Evolutionary conservation across 2,888 invertebrate genomes (phyloP).

Genomic region (Norana najaformis): DNA sequence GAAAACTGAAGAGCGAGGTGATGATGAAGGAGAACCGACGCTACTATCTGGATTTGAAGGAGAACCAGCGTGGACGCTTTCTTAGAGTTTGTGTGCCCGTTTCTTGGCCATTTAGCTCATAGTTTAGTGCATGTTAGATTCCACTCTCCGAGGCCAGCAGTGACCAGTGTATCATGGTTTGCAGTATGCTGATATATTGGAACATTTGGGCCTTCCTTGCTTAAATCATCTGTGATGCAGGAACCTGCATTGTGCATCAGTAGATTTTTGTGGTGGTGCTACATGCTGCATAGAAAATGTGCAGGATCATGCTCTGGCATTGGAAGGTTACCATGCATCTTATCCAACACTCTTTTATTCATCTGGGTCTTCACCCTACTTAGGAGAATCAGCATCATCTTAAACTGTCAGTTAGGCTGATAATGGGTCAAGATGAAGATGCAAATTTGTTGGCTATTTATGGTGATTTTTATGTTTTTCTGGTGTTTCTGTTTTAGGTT

Average conservation of each 20-base stretch:
- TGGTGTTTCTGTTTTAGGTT: conserved; percentile 57
- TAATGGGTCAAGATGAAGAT: background rate
- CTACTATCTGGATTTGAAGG: conserved; percentile 94
- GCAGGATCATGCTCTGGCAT: background rate
- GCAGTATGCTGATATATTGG: background rate
- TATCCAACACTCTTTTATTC: background rate
- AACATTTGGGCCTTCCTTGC: background rate
- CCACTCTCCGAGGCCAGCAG: too few species aligned
- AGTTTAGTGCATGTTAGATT: too few species aligned
- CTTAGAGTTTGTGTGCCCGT: conserved; percentile 74
- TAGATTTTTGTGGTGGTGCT: background rate
- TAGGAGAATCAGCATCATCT: background rate
- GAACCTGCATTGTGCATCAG: too few species aligned
- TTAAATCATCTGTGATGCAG: too few species aligned
- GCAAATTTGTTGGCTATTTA: background rate
- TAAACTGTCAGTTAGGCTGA: background rate
- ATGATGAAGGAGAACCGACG: conserved; percentile 98
- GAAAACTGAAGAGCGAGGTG: conserved; percentile 95
- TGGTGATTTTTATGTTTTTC: background rate
- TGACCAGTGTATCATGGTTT: background rate
- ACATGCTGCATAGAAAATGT: background rate
- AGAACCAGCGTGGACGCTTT: conserved; percentile 95
- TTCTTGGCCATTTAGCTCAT: background rate
- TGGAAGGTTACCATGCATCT: too few species aligned
- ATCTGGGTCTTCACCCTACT: background rate